A percentile compares a stretch with the other conserved stretches of the same genome.
These are phyloP conservation scores for Cinclus mexicanus DNA, from an alignment of 2,113 vertebrate species.

Conservation along the genomic window DNA sequence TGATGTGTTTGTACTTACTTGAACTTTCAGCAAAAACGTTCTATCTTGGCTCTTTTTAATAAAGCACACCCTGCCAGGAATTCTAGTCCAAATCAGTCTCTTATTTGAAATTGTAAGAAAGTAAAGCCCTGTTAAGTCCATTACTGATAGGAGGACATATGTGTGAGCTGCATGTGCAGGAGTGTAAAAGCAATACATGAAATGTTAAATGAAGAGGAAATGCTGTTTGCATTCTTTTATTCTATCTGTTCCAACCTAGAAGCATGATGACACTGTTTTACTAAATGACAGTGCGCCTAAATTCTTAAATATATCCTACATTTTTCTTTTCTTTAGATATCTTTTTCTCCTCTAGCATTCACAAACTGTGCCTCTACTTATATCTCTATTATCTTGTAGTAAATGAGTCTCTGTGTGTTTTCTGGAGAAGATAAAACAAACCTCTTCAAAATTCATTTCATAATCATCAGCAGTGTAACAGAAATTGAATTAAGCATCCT, in stretches of 20 bases:
- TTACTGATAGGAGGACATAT: background rate
- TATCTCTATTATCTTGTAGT: background rate
- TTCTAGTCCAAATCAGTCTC: background rate
- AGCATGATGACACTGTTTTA: background rate
- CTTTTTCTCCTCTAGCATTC: background rate
- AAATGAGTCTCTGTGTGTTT: background rate
- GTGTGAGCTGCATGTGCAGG: background rate
- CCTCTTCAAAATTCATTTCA: background rate
- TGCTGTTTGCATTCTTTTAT: background rate
- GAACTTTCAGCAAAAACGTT: background rate
- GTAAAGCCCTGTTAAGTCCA: background rate
- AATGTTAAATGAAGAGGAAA: background rate
- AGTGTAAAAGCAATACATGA: background rate
- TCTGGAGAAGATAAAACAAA: background rate
- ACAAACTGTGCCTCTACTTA: background rate
- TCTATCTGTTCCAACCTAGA: background rate
- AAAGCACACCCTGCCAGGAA: background rate
- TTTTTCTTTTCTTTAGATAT: background rate
- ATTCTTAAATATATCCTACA: background rate
- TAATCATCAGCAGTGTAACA: background rate
- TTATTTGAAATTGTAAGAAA: background rate
- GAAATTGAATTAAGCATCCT: slow-evolving; percentile 3
- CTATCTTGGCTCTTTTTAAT: background rate
- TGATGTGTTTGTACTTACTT: background rate
- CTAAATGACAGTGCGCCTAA: background rate